Evolutionary conservation across 1,140 invertebrate genomes (phyloP), one percentile per base, ranked within the genome.

Genomic region (Cherax quadricarinatus): DNA sequence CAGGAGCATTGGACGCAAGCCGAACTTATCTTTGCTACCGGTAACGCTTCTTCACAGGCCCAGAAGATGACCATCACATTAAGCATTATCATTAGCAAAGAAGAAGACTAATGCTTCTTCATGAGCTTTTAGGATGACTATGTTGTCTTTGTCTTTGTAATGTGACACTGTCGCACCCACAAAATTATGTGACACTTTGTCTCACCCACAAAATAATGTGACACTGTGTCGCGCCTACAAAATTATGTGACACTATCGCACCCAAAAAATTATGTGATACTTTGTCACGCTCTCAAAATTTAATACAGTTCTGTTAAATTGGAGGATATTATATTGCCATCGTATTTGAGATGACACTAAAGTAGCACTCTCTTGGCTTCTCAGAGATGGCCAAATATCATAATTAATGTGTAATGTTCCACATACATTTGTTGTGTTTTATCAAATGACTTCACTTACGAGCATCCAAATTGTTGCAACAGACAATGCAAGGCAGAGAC

Each of bases 1-100:
- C 41, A 83, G 66, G 66, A 89, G 88, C 30, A 89, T 89, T 89
- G 88, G 88, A 89, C 88, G 88, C 62, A 89, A 89, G 53, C 80
- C 81, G 53, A 41, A 18, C 88, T 73, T 83, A 73, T 83, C 88
- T 81, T 53, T 49, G 21, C 81, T 10, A 83, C 88, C 81, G 88
- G 88, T 89, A 89, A 89, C 80, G 41, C 62, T 57, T 89, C 88
- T 51, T 57, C 80, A 75, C 80, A 70, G 81, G 88, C 80, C 88
- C 88, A 75, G 86, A 66, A 89, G 78, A 84, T 53, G 66, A 83
- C 60, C 79, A 83, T 82, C 53, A 53, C 79, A 83, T 82, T 73
- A 53, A 66, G 79, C 78, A 62, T 62, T 79, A n/a, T 51, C 24
- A 75, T 16, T 73, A 53, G 80, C 66, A 21, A 66, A 73, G 80